Conservation (phyloP, 2,888 invertebrate genomes). For the Lochmaea crataegi region DNA sequence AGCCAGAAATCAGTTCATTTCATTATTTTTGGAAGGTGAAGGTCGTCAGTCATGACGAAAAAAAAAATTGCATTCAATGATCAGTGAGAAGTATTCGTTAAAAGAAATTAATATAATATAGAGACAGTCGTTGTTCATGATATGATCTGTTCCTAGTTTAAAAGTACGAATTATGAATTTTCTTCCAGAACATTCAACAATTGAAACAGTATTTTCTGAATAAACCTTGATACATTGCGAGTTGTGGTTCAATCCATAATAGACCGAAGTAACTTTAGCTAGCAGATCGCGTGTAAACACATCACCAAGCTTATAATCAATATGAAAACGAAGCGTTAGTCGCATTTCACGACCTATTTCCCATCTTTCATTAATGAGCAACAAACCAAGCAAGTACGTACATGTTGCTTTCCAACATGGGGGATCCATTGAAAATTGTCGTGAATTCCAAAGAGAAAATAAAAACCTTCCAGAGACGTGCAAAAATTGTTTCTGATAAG, state of each 20-base stretch:
- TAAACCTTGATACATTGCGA: not conserved
- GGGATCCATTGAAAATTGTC: conserved; percentile 41
- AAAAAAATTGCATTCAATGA: too few species aligned
- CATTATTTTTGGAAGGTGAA: too few species aligned
- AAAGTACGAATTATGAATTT: not conserved
- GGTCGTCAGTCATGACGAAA: too few species aligned
- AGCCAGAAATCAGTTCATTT: too few species aligned
- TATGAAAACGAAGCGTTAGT: conserved; percentile 37
- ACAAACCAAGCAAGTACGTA: conserved; percentile 33
- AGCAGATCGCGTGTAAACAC: conserved; percentile 6
- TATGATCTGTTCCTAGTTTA: too few species aligned
- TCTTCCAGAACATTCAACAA: not conserved
- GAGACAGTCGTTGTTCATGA: too few species aligned
- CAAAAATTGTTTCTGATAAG: not conserved
- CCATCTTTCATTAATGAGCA: conserved; percentile 38
- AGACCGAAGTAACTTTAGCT: not conserved
- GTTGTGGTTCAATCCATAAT: not conserved
- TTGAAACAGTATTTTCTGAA: not conserved
- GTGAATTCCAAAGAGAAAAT: conserved; percentile 39
- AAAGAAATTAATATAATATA: too few species aligned
- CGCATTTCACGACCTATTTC: conserved; percentile 40
- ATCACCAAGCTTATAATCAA: conserved; percentile 38
- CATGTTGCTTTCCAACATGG: conserved; percentile 41
- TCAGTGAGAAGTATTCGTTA: too few species aligned
- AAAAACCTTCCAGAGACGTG: conserved; percentile 20